Base-by-base conservation (phyloP, 2,113 vertebrate species). In the Willisornis vidua region DNA sequence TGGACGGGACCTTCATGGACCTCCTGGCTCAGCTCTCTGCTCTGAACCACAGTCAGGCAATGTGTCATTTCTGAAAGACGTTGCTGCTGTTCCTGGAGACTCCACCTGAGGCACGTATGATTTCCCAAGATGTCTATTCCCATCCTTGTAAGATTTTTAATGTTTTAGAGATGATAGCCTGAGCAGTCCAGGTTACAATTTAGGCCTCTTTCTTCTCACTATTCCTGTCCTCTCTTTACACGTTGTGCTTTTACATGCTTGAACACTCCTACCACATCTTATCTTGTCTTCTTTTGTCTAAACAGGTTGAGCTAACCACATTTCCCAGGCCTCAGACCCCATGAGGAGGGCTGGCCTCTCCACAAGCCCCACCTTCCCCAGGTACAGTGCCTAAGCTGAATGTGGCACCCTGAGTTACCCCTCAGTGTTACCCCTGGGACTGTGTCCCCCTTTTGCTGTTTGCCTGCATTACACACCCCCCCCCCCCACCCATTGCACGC, bases 321-420 rank as follows among this genome's bases (percentile, higher is more conserved):
- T 28, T 54, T 61, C 10, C 37, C 51, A 54, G 26, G 26, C 33
- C 65, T 37, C 59, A 22, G 28, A 26, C 7, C 24, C 19, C 22
- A 3, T 0, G 10, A 9, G 5, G 24, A 61, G 45, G 43, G 12
- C 12, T 37, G 66, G 5, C 10, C 22, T 11, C 48, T 54, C 37
- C 43, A 16, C 12, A 6, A 37, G 13, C 15, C 11, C 33, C 12
- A 6, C 16, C 7, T 1, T 37, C 39, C 19, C 54, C 48, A 22
- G 10, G 25, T 1, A 4, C 0, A 0, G 46, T 14, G 37, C 10
- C 9, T 49, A 6, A 6, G 12, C 45, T 3, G 41, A 43, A 41
- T 0, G 0, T 35, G 6, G 37, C 4, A 26, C 33, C 41, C 45
- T 11, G 8, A 8, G 14, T 41, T 41, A 19, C 3, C 3, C 24